Conservation (phyloP, 2,113 vertebrate genomes). For the Himantopus leucocephalus region DNA sequence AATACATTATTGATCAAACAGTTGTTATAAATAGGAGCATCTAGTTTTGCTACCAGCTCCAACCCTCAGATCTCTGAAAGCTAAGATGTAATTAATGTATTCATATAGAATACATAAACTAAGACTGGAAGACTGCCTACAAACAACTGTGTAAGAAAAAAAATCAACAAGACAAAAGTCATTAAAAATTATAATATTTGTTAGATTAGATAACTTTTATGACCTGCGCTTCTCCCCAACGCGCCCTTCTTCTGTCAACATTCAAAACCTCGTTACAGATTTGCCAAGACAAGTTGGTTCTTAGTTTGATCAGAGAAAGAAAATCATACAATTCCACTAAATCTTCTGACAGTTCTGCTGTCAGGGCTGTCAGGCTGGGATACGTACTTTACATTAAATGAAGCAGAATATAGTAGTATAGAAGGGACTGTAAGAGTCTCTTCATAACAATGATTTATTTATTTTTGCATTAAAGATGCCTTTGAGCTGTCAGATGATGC, state of each 20-base stretch:
- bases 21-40: slow-evolving; percentile 35
- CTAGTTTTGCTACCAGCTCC: neutral
- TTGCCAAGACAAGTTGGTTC: slow-evolving; percentile 16
- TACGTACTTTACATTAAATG: neutral
- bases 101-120: neutral
- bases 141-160: neutral
- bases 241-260: slow-evolving; percentile 13
- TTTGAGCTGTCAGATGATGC: neutral
- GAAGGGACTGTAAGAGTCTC: neutral
- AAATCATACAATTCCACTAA: slow-evolving; percentile 15
- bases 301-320: slow-evolving; percentile 31
- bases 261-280: slow-evolving; percentile 17
- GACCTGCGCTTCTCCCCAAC: neutral
- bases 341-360: slow-evolving; percentile 36
- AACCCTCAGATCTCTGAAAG: slow-evolving; percentile 37
- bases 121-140: neutral
- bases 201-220: neutral
- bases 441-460: slow-evolving; percentile 16
- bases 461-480: neutral
- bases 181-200: neutral
- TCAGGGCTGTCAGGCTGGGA: slow-evolving; percentile 21
- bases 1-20: slow-evolving; percentile 65
- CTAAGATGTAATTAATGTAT: neutral
- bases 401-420: neutral
- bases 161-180: neutral